These are phyloP conservation scores for Laupala kohalensis DNA, from an alignment of 1,140 invertebrate genomes.

Conservation along the genomic window DNA sequence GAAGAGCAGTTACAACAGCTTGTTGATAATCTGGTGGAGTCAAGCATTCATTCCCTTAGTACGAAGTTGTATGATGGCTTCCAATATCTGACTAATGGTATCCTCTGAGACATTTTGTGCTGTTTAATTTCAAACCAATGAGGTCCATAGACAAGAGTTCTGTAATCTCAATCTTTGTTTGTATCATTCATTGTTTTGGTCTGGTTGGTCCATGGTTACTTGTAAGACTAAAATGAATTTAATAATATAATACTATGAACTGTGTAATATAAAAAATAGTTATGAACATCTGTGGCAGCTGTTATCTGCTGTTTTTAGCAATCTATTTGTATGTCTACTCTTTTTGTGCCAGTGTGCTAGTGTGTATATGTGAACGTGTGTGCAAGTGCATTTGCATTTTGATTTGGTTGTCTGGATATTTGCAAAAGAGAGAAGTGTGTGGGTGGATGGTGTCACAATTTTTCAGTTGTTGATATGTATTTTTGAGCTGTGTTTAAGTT, in stretches of 20 bases:
- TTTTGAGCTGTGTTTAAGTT: background rate
- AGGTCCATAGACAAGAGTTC: background rate
- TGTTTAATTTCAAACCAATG: no score
- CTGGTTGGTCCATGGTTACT: background rate
- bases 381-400: no score
- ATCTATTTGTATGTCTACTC: background rate
- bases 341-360: background rate
- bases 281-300: background rate
- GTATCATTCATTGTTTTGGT: background rate
- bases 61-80: slow-evolving; percentile 98
- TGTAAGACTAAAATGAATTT: background rate
- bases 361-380: background rate
- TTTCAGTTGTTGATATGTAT: background rate
- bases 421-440: no score
- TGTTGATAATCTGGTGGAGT: slow-evolving; percentile 85
- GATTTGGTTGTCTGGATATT: no score
- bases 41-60: slow-evolving; percentile 88
- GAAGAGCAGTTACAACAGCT: slow-evolving; percentile 89
- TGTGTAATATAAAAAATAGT: background rate
- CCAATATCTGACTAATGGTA: slow-evolving; percentile 98
- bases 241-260: background rate
- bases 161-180: background rate
- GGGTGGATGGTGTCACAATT: no score
- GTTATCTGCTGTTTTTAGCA: background rate
- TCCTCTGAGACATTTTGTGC: slow-evolving; percentile 36